Conservation (phyloP, 2,888 invertebrate genomes). For the Resseliella maxima region DNA sequence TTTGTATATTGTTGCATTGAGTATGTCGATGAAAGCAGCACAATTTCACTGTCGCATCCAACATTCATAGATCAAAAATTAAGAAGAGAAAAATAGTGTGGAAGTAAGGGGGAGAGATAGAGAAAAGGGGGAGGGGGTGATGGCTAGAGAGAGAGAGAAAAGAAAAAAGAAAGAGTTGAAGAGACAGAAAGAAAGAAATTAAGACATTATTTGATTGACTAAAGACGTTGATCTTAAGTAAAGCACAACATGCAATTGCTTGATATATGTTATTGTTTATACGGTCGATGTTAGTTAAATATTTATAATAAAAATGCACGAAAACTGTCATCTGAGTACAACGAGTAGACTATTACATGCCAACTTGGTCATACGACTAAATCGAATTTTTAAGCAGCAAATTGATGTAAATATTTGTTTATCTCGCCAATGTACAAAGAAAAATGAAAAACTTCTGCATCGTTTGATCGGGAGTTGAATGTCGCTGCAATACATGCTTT, state of each 20-base stretch:
- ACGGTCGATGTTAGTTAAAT: not conserved
- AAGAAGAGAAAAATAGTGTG: too few relatives aligned
- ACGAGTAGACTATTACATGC: slow-evolving; percentile 10
- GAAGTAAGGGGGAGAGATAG: too few relatives aligned
- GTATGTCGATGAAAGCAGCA: too few relatives aligned
- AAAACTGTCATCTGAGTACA: not conserved
- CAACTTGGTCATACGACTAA: too few relatives aligned
- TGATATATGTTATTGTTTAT: not conserved
- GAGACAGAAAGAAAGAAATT: too few relatives aligned
- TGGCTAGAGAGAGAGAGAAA: too few relatives aligned
- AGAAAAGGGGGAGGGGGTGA: too few relatives aligned
- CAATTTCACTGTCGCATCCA: too few relatives aligned
- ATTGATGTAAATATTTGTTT: slow-evolving; percentile 53
- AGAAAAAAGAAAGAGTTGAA: too few relatives aligned
- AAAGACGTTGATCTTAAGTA: not conserved
- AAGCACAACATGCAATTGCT: slow-evolving; percentile 16
- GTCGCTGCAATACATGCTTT: not conserved
- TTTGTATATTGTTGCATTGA: too few relatives aligned
- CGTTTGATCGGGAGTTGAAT: not conserved
- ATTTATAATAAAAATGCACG: slow-evolving; percentile 33
- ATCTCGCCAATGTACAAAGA: not conserved
- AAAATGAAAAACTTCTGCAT: not conserved
- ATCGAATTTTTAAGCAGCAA: not conserved
- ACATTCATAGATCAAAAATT: too few relatives aligned
- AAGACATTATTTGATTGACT: too few relatives aligned